Conservation (phyloP, 2,797 vertebrate species). For the Brotula barbata region DNA sequence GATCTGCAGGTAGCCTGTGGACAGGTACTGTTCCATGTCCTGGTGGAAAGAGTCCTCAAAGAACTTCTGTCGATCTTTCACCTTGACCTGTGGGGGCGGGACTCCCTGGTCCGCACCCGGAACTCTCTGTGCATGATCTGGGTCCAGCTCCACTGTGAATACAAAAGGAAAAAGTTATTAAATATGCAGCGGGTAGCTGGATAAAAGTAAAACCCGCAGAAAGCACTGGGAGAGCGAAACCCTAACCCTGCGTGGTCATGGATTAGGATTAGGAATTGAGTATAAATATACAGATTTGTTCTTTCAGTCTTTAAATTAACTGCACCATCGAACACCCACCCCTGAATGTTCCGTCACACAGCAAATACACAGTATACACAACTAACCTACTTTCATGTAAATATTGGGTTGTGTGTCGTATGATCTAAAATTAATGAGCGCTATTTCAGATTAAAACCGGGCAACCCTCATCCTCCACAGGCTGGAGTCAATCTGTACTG, state of each 20-base stretch:
- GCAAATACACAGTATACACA: background rate
- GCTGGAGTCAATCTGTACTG: conserved; percentile 17
- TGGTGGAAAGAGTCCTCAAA: conserved; percentile 99
- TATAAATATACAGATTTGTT: no score
- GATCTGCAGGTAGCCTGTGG: conserved; percentile 94
- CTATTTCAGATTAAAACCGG: background rate
- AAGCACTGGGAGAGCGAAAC: background rate
- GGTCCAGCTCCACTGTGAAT: conserved; percentile 87
- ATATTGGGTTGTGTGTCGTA: background rate
- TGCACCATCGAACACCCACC: no score
- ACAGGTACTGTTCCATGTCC: conserved; percentile 98
- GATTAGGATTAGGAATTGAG: no score
- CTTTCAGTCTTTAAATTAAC: no score
- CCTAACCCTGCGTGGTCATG: no score
- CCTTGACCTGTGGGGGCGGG: conserved; percentile 82
- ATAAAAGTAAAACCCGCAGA: background rate
- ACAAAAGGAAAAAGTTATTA: conserved; percentile 12
- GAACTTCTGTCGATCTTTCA: conserved; percentile 96
- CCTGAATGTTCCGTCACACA: background rate
- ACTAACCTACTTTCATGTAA: background rate
- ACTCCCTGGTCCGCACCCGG: conserved; percentile 85
- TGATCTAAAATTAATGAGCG: conserved; percentile 8
- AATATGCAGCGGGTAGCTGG: background rate
- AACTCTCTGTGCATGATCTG: conserved; percentile 86
- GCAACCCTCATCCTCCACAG: background rate